Base-by-base conservation (phyloP, 2,113 vertebrate genomes). In the Excalfactoria chinensis region DNA sequence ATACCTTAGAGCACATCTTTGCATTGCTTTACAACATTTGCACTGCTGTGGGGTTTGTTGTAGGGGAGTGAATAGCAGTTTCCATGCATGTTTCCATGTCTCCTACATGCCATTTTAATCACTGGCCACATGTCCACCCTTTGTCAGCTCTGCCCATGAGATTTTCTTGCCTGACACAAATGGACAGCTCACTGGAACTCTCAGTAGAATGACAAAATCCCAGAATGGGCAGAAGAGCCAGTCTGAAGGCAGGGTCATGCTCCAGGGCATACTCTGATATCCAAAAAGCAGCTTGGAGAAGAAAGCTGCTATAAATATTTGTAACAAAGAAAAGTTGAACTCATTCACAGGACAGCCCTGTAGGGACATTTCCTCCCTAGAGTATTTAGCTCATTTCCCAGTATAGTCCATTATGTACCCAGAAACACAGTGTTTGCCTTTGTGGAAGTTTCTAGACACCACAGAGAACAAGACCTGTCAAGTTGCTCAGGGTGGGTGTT, bases 401-500 rank as follows among this genome's bases (percentile, higher is more conserved):
- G 6, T 14, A 25, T 20, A 41, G 51, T 30, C 30, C 23, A 25
- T 30, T 56, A 32, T 18, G 18, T 56, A 32, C 30, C 30, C 17
- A 30, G 64, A 13, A 43, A 46, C 8, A 34, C 3, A 1, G 10
- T 19, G 8, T 2, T 9, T 73, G 28, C 40, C 15, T 18, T 63
- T 0, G 1, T 32, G 1, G 0, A 4, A 8, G 11, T n/a, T 13
- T 37, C 13, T 21, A 20, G 44, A 11, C 13, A 0, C 21, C 6
- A 1, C 14, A 15, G 46, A 34, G 51, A 17, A 9, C 14, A 5
- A 2, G 1, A 21, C 37, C 0, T 0, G 13, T 7, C 70, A 28
- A 0, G 0, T 18, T 1, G 1, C 34, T n/a, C 13, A 7, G 7
- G 6, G 19, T 5, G 0, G 0, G 20, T 3, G 1, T 40, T 37